Conservation (phyloP, 2,113 vertebrate genomes). For the Myotis brandtii region DNA sequence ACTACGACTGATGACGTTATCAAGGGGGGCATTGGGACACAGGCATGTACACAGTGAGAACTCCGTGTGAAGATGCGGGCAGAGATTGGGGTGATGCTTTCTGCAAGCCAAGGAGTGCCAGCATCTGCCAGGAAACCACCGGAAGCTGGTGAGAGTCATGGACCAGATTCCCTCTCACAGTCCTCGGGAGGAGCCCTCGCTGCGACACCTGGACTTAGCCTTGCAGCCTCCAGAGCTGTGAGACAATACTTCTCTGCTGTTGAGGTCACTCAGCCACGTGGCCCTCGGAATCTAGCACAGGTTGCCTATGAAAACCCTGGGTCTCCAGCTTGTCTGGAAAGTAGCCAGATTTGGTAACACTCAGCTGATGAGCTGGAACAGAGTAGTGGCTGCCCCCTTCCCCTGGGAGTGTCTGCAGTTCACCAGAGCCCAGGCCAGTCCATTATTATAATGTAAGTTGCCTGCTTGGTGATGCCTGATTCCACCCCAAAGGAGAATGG, state of each 20-base stretch:
- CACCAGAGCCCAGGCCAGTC: not conserved
- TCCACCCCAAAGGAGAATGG: not conserved
- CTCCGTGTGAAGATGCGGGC: not conserved
- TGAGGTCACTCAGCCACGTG: not conserved
- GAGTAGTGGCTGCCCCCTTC: not conserved
- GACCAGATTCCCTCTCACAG: no score
- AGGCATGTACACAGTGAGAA: not conserved
- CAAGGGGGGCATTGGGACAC: not conserved
- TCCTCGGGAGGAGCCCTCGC: not conserved
- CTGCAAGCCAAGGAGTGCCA: not conserved
- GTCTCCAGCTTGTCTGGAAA: constrained; percentile 6
- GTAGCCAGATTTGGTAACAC: not conserved
- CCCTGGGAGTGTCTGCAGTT: not conserved
- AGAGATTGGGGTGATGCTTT: not conserved
- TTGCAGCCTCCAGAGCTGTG: not conserved
- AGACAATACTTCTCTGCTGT: not conserved
- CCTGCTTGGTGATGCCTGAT: not conserved
- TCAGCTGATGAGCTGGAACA: not conserved
- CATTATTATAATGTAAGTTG: not conserved
- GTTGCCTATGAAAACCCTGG: not conserved
- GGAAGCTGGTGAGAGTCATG: not conserved
- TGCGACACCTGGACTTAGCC: not conserved
- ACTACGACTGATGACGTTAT: not conserved
- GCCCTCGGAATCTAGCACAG: not conserved
- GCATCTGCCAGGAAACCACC: not conserved